phyloP scores from a whole-genome alignment of 2,797 vertebrate genomes.

The Garrulus glandarius region DNA sequence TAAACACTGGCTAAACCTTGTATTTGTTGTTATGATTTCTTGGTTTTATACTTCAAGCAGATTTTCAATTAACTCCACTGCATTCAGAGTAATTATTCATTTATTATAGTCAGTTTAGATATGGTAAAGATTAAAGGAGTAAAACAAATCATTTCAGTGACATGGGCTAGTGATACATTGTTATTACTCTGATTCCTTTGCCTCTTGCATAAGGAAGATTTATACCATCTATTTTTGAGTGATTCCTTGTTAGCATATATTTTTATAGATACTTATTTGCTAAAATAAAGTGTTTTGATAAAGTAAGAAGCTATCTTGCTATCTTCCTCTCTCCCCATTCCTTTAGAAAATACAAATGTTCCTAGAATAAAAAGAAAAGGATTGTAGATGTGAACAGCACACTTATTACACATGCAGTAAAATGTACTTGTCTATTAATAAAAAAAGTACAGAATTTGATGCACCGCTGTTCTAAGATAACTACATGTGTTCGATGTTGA shows the following conservation, averaged over 20 bases:
- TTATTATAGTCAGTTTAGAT: slow-evolving; percentile 86
- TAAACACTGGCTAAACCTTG: slow-evolving; percentile 80
- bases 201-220: slow-evolving; percentile 72
- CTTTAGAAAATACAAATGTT: slow-evolving; percentile 43
- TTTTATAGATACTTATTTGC: slow-evolving; percentile 67
- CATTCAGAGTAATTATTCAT: slow-evolving; percentile 82
- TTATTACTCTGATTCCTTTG: slow-evolving; percentile 76
- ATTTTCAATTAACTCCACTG: slow-evolving; percentile 81
- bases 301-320: slow-evolving; percentile 7
- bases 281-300: slow-evolving; percentile 48
- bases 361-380: slow-evolving; percentile 29
- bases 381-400: slow-evolving; percentile 28
- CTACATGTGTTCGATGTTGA: slow-evolving; percentile 44
- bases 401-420: slow-evolving; percentile 49
- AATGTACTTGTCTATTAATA: slow-evolving; percentile 37
- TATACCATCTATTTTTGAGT: slow-evolving; percentile 75
- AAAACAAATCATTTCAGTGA: slow-evolving; percentile 83
- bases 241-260: slow-evolving; percentile 59
- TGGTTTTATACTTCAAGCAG: slow-evolving; percentile 78
- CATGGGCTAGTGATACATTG: slow-evolving; percentile 80
- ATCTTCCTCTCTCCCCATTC: background rate
- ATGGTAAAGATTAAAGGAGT: slow-evolving; percentile 80
- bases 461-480: slow-evolving; percentile 34
- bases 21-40: slow-evolving; percentile 83
- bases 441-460: slow-evolving; percentile 39